Evolutionary conservation across 2,113 vertebrate species (phyloP).

Genomic region (Coryphaenoides rupestris): DNA sequence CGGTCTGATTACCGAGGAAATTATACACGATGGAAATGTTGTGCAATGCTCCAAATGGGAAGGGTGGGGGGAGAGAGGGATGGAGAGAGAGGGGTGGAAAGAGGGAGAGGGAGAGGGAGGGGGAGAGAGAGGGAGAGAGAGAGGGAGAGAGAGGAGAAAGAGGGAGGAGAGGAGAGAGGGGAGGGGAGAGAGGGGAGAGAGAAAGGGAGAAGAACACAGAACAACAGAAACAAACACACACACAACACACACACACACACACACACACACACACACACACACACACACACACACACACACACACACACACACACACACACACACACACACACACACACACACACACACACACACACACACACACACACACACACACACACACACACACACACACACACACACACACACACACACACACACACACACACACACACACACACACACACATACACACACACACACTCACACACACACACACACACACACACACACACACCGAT

Average conservation of each 20-base stretch:
- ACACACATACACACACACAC: too few relatives aligned
- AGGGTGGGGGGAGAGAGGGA: conserved; percentile 22
- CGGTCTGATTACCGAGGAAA: conserved; percentile 57
- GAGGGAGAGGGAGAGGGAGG: too few relatives aligned
- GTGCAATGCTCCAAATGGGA: conserved; percentile 37
- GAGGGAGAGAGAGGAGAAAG: conserved; percentile 39
- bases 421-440: too few relatives aligned
- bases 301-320: too few relatives aligned
- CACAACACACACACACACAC: too few relatives aligned
- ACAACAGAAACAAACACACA: conserved; percentile 41
- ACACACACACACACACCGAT: conserved; percentile 34
- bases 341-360: conserved; percentile 34
- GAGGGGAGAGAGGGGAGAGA: conserved; percentile 46
- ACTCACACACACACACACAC: too few relatives aligned
- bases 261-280: too few relatives aligned
- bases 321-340: too few relatives aligned
- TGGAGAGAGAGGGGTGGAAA: conserved; percentile 4
- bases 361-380: conserved; percentile 54
- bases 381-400: conserved; percentile 1
- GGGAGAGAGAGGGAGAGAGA: conserved; percentile 49
- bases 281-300: too few relatives aligned
- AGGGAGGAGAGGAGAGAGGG: too few relatives aligned
- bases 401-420: too few relatives aligned
- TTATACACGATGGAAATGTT: conserved; percentile 47
- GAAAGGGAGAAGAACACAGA: conserved; percentile 44